A percentile compares a stretch with the other conserved stretches of the same genome.
phyloP scores from a whole-genome alignment of 2,888 invertebrate genomes.

The Dyspetes luteomarginatus region DNA sequence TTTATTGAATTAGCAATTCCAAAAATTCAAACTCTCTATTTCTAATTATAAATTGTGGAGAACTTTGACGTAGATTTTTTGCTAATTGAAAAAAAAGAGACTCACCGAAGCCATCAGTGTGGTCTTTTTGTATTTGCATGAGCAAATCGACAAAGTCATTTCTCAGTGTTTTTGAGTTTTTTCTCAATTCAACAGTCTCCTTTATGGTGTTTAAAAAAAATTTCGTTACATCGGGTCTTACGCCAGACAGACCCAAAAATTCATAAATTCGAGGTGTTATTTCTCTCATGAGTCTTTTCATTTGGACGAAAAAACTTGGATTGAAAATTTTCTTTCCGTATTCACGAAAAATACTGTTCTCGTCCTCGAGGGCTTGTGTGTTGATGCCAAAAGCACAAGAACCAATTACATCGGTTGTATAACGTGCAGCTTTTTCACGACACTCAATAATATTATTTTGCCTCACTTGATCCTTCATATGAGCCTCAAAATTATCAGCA shows the following conservation, averaged over 20 bases:
- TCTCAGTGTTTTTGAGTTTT: conserved; percentile 79
- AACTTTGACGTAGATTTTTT: too few species aligned
- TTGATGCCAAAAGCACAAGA: conserved; percentile 81
- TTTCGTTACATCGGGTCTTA: conserved; percentile 67
- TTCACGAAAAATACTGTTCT: conserved; percentile 75
- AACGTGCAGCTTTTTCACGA: conserved; percentile 74
- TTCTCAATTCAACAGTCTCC: conserved; percentile 80
- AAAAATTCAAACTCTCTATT: too few species aligned
- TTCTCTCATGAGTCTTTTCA: conserved; percentile 30
- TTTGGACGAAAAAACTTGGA: conserved; percentile 63
- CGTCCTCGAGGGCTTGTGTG: conserved; percentile 74
- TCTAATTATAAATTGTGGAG: too few species aligned
- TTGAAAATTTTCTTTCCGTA: conserved; percentile 75
- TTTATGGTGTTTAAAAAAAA: conserved; percentile 78
- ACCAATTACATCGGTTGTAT: conserved; percentile 81
- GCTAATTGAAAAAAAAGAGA: too few species aligned
- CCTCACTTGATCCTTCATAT: conserved; percentile 77
- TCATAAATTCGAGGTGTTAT: conserved; percentile 67
- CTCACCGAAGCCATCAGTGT: conserved; percentile 37
- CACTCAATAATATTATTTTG: conserved; percentile 50
- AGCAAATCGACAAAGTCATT: conserved; percentile 83
- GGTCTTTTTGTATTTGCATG: conserved; percentile 73
- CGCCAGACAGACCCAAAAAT: conserved; percentile 57
- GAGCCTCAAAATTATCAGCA: conserved; percentile 81
- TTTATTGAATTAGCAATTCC: too few species aligned